Percentiles rank a stretch among this genome's conserved stretches.
Evolutionary conservation across 2,113 vertebrate species (phyloP).

Genomic region (Bathybates hornii): DNA sequence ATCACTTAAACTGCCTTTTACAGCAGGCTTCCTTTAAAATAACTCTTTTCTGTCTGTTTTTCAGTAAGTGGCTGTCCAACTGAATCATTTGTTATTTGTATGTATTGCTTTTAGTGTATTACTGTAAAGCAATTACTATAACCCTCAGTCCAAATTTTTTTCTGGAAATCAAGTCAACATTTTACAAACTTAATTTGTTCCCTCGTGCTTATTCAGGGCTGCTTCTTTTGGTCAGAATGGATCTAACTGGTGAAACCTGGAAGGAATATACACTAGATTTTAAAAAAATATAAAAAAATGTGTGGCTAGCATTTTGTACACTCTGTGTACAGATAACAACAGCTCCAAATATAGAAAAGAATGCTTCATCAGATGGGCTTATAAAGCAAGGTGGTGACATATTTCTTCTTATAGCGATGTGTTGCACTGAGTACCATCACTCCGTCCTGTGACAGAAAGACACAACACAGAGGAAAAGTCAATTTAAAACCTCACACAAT

Average conservation of each 20-base stretch:
- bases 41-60: not conserved
- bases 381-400: conserved; percentile 87
- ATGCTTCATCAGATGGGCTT: conserved; percentile 71
- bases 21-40: not conserved
- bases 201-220: not conserved
- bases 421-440: conserved; percentile 98
- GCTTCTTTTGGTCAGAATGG: not conserved
- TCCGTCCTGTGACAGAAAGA: conserved; percentile 76
- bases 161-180: not conserved
- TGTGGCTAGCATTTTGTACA: conserved; percentile 24
- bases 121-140: not conserved
- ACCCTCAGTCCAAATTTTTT: not conserved
- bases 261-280: not conserved
- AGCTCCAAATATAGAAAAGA: not conserved
- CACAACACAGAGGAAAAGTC: not conserved
- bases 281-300: not conserved
- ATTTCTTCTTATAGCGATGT: conserved; percentile 98
- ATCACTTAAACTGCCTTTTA: not conserved
- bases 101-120: not conserved
- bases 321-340: not conserved
- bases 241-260: not conserved
- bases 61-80: not conserved
- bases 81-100: not conserved
- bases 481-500: not conserved
- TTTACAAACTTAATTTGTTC: not conserved